These are phyloP conservation scores for Agonum fuliginosum DNA, from an alignment of 2,888 invertebrate species.

Conservation along the genomic window DNA sequence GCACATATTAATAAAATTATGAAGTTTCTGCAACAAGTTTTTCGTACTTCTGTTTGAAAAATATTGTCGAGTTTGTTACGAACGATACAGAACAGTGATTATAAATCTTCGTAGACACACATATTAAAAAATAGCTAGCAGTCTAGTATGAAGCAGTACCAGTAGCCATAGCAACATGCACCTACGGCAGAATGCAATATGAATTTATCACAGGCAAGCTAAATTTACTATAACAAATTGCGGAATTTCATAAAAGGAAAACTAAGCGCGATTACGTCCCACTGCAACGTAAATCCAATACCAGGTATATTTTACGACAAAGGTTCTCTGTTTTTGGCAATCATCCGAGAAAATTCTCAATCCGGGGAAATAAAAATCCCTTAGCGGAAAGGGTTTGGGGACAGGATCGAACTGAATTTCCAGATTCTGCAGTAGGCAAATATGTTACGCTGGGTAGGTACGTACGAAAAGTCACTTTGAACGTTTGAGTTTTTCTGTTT, in stretches of 20 bases:
- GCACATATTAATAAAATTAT: no score
- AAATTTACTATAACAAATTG: slow-evolving; percentile 23
- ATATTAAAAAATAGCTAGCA: slow-evolving; percentile 2
- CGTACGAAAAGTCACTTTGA: slow-evolving; percentile 33
- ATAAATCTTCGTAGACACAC: not conserved
- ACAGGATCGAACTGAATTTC: not conserved
- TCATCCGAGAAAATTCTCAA: slow-evolving; percentile 47
- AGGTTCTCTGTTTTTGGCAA: slow-evolving; percentile 53
- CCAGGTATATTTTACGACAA: slow-evolving; percentile 55
- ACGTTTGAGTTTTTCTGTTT: slow-evolving; percentile 23
- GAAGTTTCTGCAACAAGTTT: no score
- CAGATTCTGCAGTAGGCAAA: slow-evolving; percentile 39
- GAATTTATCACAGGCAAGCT: slow-evolving; percentile 28
- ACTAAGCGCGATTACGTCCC: slow-evolving; percentile 29
- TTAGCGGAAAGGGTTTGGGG: slow-evolving; percentile 7
- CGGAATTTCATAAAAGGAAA: slow-evolving; percentile 31
- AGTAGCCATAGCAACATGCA: not conserved
- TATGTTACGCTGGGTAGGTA: slow-evolving; percentile 20
- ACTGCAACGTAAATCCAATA: slow-evolving; percentile 51
- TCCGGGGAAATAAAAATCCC: slow-evolving; percentile 49
- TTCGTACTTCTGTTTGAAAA: not conserved
- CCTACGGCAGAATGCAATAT: not conserved
- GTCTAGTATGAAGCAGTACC: not conserved
- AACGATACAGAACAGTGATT: not conserved
- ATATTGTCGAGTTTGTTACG: not conserved